Percentiles rank a stretch among this genome's conserved stretches.
Conservation (phyloP, 1,140 invertebrate species). For the Maconellicoccus hirsutus region DNA sequence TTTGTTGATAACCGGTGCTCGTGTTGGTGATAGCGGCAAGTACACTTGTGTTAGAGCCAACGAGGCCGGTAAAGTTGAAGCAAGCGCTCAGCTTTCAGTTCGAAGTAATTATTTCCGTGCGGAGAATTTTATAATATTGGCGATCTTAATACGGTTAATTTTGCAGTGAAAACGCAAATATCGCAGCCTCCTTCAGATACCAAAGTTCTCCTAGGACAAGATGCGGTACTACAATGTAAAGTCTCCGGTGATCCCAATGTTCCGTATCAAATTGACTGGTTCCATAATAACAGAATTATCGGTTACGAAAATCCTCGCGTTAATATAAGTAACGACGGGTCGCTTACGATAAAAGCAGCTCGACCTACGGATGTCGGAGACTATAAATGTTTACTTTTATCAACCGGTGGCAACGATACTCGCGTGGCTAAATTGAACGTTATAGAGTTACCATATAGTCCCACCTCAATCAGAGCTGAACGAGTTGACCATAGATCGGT, state of each 20-base stretch:
- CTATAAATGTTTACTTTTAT: constrained; percentile 69
- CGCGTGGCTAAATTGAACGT: constrained; percentile 70
- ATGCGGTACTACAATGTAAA: constrained; percentile 81
- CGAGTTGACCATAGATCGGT: constrained; percentile 54
- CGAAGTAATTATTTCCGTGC: constrained; percentile 45
- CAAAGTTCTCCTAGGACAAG: constrained; percentile 75
- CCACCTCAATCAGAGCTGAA: constrained; percentile 68
- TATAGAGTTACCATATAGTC: constrained; percentile 87
- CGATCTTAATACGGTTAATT: too few relatives aligned
- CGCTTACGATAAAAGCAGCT: constrained; percentile 66
- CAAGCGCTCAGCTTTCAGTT: constrained; percentile 66
- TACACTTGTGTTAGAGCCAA: constrained; percentile 82
- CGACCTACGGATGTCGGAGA: constrained; percentile 68
- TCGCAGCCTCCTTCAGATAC: constrained; percentile 82
- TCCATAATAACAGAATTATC: constrained; percentile 68
- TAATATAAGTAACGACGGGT: constrained; percentile 59
- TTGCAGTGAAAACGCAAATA: constrained; percentile 80
- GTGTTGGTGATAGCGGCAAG: constrained; percentile 66
- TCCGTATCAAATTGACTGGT: constrained; percentile 85
- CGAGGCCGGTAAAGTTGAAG: constrained; percentile 72
- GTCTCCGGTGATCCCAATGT: constrained; percentile 84
- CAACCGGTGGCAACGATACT: constrained; percentile 83
- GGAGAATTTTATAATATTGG: constrained; percentile 12
- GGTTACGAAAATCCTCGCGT: constrained; percentile 45
- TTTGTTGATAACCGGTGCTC: constrained; percentile 73